Percentiles rank a stretch among this genome's conserved stretches.
Evolutionary conservation across 2,888 invertebrate genomes (phyloP).

Genomic region (Dryocosmus kuriphilus): DNA sequence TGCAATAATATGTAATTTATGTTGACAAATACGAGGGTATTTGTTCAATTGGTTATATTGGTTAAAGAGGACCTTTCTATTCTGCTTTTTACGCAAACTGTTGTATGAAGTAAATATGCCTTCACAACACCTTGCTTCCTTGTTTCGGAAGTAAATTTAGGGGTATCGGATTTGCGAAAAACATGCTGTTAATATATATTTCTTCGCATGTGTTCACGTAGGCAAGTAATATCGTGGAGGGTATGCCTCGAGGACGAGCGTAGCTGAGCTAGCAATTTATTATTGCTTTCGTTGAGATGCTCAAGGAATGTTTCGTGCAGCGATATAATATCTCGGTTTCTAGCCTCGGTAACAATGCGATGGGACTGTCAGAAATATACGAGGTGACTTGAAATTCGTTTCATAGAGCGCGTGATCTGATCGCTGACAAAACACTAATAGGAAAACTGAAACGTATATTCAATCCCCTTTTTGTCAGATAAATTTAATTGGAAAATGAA

Average conservation of each 20-base stretch:
- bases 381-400: not conserved
- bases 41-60: not conserved
- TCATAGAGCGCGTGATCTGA: not conserved
- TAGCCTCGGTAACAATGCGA: not conserved
- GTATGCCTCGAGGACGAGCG: not conserved
- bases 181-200: not conserved
- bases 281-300: conserved; percentile 11
- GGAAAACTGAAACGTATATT: not conserved
- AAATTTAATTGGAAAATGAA: no score
- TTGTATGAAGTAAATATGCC: no score
- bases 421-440: not conserved
- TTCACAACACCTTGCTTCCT: not conserved
- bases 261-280: conserved; percentile 11
- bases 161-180: not conserved
- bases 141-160: not conserved
- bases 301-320: not conserved
- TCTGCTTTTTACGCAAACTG: not conserved
- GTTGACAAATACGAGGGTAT: not conserved
- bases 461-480: not conserved
- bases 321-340: not conserved
- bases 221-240: not conserved
- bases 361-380: conserved; percentile 3
- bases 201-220: not conserved
- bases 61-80: not conserved
- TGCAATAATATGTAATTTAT: not conserved